phyloP scores from a whole-genome alignment of 2,113 vertebrate genomes.

The Spilogale gracilis region DNA sequence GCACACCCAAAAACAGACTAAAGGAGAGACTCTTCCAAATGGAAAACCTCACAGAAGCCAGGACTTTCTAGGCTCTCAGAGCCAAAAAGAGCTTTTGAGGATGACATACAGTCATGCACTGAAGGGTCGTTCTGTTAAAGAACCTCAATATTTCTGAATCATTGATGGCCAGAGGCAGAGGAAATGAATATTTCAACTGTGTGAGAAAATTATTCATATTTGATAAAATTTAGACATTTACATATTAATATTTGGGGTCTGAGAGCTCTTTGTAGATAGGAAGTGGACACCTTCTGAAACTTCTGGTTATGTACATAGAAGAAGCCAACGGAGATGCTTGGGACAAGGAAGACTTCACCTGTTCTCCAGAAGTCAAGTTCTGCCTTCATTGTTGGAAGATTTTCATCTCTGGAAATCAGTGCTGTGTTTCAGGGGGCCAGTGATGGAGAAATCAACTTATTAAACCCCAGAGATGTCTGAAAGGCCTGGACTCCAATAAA shows the following conservation, averaged over 20 bases:
- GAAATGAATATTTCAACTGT: conserved; percentile 63
- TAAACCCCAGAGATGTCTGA: neutral
- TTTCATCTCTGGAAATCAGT: conserved; percentile 28
- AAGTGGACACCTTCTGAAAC: neutral
- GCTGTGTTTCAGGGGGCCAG: neutral
- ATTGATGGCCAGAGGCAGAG: neutral
- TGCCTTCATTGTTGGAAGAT: neutral
- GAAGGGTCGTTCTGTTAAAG: neutral
- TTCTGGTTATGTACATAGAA: neutral
- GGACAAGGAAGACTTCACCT: neutral
- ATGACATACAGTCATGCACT: neutral
- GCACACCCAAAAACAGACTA: neutral
- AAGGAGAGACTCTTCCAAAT: neutral
- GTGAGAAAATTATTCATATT: conserved; percentile 48
- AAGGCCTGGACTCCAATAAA: neutral
- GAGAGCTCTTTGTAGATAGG: neutral
- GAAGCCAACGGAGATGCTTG: neutral
- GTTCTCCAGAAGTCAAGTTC: neutral
- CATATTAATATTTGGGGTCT: conserved; percentile 41
- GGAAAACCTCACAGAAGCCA: neutral
- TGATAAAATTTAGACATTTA: conserved; percentile 50
- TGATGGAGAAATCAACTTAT: neutral
- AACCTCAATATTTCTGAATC: conserved; percentile 11
- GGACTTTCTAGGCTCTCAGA: neutral
- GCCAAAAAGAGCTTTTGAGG: neutral